phyloP scores from a whole-genome alignment of 1,140 invertebrate genomes.

The Drosophila hydei region DNA sequence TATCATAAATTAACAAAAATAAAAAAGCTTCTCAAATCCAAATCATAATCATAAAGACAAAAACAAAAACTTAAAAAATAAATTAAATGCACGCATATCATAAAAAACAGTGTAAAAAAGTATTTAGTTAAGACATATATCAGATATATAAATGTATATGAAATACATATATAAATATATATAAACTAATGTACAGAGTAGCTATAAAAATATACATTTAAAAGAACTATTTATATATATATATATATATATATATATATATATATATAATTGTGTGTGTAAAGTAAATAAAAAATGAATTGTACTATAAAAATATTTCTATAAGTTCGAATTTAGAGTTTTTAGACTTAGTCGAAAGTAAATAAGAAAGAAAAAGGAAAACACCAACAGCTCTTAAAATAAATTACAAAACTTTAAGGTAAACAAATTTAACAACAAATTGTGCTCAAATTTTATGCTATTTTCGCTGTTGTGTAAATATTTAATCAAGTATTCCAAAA shows the following conservation, averaged over 20 bases:
- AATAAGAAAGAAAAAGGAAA: conserved; percentile 38
- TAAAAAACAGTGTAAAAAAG: conserved; percentile 44
- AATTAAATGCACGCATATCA: conserved; percentile 74
- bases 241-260: conserved; percentile 47
- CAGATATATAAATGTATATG: conserved; percentile 29
- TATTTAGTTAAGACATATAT: conserved; percentile 31
- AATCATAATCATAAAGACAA: conserved; percentile 31
- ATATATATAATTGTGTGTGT: conserved; percentile 24
- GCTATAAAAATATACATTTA: conserved; percentile 78
- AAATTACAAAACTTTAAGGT: conserved; percentile 22
- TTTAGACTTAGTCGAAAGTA: conserved; percentile 59
- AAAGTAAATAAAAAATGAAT: conserved; percentile 63
- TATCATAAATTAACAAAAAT: conserved; percentile 49
- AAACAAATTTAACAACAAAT: conserved; percentile 16
- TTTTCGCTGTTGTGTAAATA: conserved; percentile 73
- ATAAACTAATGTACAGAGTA: conserved; percentile 40
- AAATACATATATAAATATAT: conserved; percentile 50
- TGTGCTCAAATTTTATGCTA: conserved; percentile 62
- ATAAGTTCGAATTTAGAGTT: conserved; percentile 70
- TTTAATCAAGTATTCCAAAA: conserved; percentile 36
- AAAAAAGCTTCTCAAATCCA: conserved; percentile 26
- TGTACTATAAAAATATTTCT: conserved; percentile 54
- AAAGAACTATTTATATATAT: conserved; percentile 68
- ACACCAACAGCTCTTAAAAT: conserved; percentile 47
- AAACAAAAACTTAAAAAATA: conserved; percentile 65